These are phyloP conservation scores for Tetragonula carbonaria DNA, from an alignment of 2,888 invertebrate genomes.

Conservation along the genomic window DNA sequence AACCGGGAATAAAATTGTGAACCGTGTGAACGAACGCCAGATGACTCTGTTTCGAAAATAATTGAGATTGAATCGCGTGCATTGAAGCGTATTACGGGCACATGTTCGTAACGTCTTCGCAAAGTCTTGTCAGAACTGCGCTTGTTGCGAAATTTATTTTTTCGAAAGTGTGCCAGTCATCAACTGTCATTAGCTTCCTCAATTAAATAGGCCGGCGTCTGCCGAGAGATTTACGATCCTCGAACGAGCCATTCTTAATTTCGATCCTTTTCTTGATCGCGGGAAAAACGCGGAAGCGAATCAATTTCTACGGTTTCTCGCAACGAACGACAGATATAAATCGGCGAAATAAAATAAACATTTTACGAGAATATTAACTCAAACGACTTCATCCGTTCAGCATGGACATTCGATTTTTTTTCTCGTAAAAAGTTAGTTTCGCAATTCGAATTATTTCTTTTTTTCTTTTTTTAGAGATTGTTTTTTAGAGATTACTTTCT, in stretches of 20 bases:
- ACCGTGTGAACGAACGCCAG: neutral
- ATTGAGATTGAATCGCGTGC: slow-evolving; percentile 16
- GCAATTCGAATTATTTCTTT: neutral
- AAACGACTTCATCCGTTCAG: neutral
- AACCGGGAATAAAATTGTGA: neutral
- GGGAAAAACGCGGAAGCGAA: neutral
- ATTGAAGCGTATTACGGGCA: neutral
- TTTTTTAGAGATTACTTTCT: too few relatives aligned
- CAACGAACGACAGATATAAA: neutral
- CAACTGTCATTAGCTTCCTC: slow-evolving; percentile 41
- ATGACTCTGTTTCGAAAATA: neutral
- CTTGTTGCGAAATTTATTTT: slow-evolving; percentile 41
- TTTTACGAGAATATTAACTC: neutral
- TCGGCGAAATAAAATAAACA: neutral
- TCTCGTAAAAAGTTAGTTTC: neutral
- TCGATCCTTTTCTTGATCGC: neutral
- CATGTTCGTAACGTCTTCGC: neutral
- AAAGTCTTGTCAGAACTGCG: slow-evolving; percentile 3
- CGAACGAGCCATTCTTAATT: neutral
- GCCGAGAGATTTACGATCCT: slow-evolving; percentile 9
- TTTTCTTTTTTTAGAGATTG: too few relatives aligned
- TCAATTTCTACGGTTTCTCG: neutral
- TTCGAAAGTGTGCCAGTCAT: slow-evolving; percentile 48
- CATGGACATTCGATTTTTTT: neutral
- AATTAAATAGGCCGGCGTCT: slow-evolving; percentile 30